Conservation (phyloP, 1,140 invertebrate genomes). For the Atta cephalotes region DNA sequence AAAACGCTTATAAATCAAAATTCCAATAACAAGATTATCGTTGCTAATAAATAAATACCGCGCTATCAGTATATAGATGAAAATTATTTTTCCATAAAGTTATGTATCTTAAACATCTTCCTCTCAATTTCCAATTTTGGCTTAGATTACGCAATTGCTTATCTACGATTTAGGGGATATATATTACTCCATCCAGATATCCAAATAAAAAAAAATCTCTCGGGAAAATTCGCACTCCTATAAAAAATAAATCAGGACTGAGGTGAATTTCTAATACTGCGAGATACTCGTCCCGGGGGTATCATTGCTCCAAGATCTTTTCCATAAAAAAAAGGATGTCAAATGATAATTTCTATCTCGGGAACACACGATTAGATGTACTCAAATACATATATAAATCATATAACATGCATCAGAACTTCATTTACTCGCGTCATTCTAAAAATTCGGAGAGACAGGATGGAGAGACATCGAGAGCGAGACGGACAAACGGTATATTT, state of each 20-base stretch:
- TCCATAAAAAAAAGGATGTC: slow-evolving; percentile 8
- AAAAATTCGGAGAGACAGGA: not conserved
- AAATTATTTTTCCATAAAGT: slow-evolving; percentile 13
- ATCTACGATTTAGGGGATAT: slow-evolving; percentile 30
- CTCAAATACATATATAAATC: not conserved
- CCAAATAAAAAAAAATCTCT: not conserved
- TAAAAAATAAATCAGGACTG: slow-evolving; percentile 26
- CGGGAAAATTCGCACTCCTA: slow-evolving; percentile 1
- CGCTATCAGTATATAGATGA: slow-evolving; percentile 25
- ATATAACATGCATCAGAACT: not conserved
- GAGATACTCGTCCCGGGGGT: not conserved
- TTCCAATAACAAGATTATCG: not conserved
- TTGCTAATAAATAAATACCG: not conserved
- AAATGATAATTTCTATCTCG: slow-evolving; percentile 18
- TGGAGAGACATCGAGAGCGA: not conserved
- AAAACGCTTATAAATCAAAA: slow-evolving; percentile 24
- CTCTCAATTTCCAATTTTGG: not conserved
- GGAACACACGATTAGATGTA: not conserved
- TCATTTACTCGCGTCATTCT: not conserved
- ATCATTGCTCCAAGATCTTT: not conserved
- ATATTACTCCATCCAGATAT: not conserved
- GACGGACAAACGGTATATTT: not conserved
- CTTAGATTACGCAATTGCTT: slow-evolving; percentile 30
- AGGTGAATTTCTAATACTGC: slow-evolving; percentile 3
- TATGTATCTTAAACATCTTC: slow-evolving; percentile 15